Percentiles rank a stretch among this genome's conserved stretches.
phyloP scores from a whole-genome alignment of 2,888 invertebrate species.

The Drosophila ustulata region DNA sequence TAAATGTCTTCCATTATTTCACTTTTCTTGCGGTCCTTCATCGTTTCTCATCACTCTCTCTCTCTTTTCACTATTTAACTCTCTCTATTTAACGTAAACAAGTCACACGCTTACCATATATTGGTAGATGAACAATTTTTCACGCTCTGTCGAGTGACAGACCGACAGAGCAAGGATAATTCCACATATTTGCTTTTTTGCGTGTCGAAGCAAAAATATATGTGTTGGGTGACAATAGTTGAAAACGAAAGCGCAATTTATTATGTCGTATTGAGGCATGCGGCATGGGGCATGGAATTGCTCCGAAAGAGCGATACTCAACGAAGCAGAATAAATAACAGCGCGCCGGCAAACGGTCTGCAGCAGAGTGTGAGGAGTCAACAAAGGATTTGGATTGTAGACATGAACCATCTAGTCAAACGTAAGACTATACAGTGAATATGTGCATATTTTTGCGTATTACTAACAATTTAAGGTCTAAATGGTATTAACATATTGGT shows the following conservation, averaged over 20 bases:
- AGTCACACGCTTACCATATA: conserved; percentile 10
- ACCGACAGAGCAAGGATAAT: conserved; percentile 44
- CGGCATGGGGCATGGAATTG: background rate
- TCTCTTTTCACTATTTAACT: background rate
- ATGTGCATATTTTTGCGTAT: background rate
- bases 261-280: conserved; percentile 33
- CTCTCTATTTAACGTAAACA: background rate
- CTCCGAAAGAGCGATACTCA: conserved; percentile 13
- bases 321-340: conserved; percentile 23
- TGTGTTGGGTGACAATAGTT: conserved; percentile 57
- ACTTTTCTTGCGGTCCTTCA: too few relatives aligned
- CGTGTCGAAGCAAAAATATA: conserved; percentile 12
- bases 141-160: conserved; percentile 30
- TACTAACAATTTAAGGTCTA: conserved; percentile 1
- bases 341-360: conserved; percentile 1
- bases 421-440: background rate
- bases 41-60: background rate
- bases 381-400: conserved; percentile 48
- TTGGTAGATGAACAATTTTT: conserved; percentile 39
- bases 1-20: too few relatives aligned
- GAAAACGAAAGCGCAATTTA: conserved; percentile 80
- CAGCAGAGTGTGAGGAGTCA: conserved; percentile 32
- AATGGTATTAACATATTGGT: background rate
- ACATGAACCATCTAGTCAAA: conserved; percentile 78
- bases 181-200: conserved; percentile 18